Percentiles rank a stretch among this genome's conserved stretches.
Conservation (phyloP, 2,797 vertebrate genomes). For the Tarsius wallacei region DNA sequence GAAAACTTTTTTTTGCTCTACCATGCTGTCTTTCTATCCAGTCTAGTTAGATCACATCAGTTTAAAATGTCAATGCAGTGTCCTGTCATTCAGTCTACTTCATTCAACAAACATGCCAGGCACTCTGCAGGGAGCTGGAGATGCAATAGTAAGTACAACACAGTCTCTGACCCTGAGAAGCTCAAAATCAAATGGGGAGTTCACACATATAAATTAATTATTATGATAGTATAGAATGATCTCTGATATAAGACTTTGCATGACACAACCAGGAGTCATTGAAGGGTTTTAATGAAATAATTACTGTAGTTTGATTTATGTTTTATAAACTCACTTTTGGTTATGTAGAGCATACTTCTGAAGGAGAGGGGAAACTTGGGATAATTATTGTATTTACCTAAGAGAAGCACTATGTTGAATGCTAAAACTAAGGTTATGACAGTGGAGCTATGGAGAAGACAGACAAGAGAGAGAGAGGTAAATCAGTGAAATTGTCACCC, state of each 20-base stretch:
- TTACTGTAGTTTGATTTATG: neutral
- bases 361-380: neutral
- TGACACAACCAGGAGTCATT: neutral
- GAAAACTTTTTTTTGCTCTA: neutral
- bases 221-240: neutral
- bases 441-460: neutral
- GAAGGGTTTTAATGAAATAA: neutral
- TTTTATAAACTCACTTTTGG: neutral
- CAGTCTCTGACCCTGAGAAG: neutral
- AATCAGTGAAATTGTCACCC: neutral
- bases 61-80: neutral
- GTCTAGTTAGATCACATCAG: neutral
- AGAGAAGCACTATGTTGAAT: neutral
- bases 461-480: neutral
- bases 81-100: neutral
- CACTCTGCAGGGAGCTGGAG: neutral
- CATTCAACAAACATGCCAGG: neutral
- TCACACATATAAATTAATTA: neutral
- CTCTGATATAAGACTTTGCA: neutral
- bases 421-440: neutral
- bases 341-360: neutral
- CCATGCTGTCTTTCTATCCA: neutral
- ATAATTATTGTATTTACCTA: neutral
- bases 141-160: neutral
- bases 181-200: neutral